Evolutionary conservation across 2,113 vertebrate species (phyloP).

Genomic region (Stomatorhinus ivindoensis): DNA sequence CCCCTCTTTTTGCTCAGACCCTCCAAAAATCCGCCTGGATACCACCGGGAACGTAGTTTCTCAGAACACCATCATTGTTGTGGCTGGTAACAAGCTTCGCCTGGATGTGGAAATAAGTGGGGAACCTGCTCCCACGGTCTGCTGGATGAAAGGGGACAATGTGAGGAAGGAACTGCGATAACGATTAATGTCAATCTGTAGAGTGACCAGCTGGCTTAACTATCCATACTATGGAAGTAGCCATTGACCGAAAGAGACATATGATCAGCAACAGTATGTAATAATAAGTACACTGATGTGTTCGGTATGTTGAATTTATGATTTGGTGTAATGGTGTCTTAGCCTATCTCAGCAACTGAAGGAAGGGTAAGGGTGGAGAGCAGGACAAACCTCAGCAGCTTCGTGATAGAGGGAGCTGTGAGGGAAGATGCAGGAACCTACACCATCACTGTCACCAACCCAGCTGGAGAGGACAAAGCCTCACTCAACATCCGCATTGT

Average conservation of each 20-base stretch:
- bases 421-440: conserved; percentile 72
- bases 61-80: conserved; percentile 77
- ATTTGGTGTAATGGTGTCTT: not conserved
- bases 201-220: not conserved
- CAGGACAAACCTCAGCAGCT: conserved; percentile 64
- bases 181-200: not conserved
- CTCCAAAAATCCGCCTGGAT: conserved; percentile 86
- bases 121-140: conserved; percentile 69
- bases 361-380: conserved; percentile 67
- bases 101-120: conserved; percentile 80
- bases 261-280: not conserved
- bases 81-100: conserved; percentile 84
- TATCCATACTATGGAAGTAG: not conserved
- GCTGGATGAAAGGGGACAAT: conserved; percentile 66
- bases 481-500: conserved; percentile 71
- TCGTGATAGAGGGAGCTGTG: conserved; percentile 77
- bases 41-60: conserved; percentile 69
- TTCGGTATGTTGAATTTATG: not conserved
- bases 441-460: conserved; percentile 74
- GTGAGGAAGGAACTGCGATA: conserved; percentile 40
- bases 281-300: not conserved
- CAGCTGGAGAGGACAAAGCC: conserved; percentile 72
- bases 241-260: not conserved
- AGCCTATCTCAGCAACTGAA: conserved; percentile 52
- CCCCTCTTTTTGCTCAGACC: conserved; percentile 54